Conservation (phyloP, 2,888 invertebrate species). For the Luffia ferchaultella region DNA sequence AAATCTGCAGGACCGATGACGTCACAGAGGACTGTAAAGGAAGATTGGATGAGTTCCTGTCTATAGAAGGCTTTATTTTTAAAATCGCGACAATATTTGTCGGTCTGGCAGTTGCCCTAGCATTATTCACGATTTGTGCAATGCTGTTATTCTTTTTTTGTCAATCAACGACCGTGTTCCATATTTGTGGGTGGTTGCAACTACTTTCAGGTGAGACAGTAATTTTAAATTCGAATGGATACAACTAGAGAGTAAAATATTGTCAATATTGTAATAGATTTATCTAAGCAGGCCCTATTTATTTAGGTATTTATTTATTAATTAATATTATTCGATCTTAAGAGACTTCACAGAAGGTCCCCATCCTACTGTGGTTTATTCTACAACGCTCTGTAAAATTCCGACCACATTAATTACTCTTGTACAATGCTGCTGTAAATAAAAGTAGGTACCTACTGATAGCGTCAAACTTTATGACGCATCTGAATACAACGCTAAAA, state of each 20-base stretch:
- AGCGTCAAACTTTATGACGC: too few relatives aligned
- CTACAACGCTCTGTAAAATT: too few relatives aligned
- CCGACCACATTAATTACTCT: too few relatives aligned
- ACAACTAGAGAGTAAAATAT: not conserved
- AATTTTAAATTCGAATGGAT: not conserved
- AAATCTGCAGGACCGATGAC: constrained; percentile 82
- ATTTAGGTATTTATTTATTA: constrained; percentile 3
- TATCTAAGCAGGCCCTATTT: too few relatives aligned
- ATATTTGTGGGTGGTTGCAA: constrained; percentile 95
- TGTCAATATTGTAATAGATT: not conserved
- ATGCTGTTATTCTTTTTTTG: constrained; percentile 94
- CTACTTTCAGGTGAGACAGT: constrained; percentile 85
- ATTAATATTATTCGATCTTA: not conserved
- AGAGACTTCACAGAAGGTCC: too few relatives aligned
- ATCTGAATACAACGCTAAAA: too few relatives aligned
- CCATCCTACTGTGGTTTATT: too few relatives aligned
- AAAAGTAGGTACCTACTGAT: too few relatives aligned
- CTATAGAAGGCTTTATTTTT: constrained; percentile 84
- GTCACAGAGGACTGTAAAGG: constrained; percentile 85
- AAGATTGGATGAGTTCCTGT: constrained; percentile 81
- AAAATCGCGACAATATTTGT: constrained; percentile 90
- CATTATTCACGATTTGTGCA: constrained; percentile 85
- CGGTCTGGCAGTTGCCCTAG: constrained; percentile 84
- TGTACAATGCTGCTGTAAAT: too few relatives aligned
- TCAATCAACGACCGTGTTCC: constrained; percentile 90